Base-by-base conservation (phyloP, 2,888 invertebrate species). In the Eugnorisma glareosa region DNA sequence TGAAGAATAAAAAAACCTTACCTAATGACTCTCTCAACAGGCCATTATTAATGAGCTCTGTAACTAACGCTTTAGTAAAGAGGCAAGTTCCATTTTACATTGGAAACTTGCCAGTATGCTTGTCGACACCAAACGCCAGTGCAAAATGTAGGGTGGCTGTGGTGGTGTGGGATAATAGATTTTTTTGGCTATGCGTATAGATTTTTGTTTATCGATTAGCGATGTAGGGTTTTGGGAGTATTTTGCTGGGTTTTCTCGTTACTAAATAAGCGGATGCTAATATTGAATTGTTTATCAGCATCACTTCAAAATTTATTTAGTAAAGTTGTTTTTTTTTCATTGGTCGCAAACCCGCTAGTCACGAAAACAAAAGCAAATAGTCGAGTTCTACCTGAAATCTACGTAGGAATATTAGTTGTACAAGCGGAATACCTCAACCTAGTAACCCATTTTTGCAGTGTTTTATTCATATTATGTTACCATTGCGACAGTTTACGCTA, bases 31-130 rank as follows among this genome's bases (percentile, higher is more conserved):
- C 86, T 84, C 86, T 85, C 83, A 84, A 86, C 86, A 82, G 91
- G 93, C 93, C 93, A 94, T 94, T 94, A 95, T 94, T 94, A 94
- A 95, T 93, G 94, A 92, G 89, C 89, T 87, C 87, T 80, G 90
- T 89, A 90, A 92, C 90, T 90, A 92, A 91, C 89, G 91, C 87
- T 89, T 89, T 89, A 90, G 89, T 90, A 91, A 91, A 92, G 91
- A 89, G 91, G 90, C 90, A 88, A 91, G 92, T 89, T 91, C 93
- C 93, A 95, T 94, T 94, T 89, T 93, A 92, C 92, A 91, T 95
- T 96, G 96, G 96, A 93, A 89, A 79, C 35, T 73, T 93, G 95
- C 96, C 96, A 95, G 91, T 82, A 86, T 90, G 90, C 91, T 92
- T 92, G 92, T 92, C 89, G 90, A 87, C 88, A 87, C 87, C 90